phyloP scores from a whole-genome alignment of 2,113 vertebrate genomes.

The Toxotes chatareus region DNA sequence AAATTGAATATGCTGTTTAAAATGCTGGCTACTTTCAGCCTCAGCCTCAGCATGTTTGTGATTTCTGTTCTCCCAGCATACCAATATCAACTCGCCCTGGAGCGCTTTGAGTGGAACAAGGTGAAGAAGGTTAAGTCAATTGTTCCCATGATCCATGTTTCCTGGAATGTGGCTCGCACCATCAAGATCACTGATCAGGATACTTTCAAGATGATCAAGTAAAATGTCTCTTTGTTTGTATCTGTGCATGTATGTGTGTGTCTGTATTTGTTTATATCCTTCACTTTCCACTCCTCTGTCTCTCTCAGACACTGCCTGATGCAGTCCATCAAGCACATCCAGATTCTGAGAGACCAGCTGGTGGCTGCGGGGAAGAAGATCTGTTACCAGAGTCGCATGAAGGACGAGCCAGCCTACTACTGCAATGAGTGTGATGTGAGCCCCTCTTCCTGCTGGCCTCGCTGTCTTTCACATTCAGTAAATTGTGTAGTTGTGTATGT shows the following conservation, averaged over 20 bases:
- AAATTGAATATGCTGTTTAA: not conserved
- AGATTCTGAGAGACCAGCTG: slow-evolving; percentile 90
- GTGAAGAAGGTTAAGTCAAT: slow-evolving; percentile 95
- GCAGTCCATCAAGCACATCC: slow-evolving; percentile 93
- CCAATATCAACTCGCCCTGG: slow-evolving; percentile 94
- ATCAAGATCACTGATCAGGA: slow-evolving; percentile 90
- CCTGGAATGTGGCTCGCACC: slow-evolving; percentile 93
- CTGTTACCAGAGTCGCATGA: slow-evolving; percentile 91
- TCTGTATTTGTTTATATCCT: not conserved
- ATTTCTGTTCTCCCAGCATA: slow-evolving; percentile 83
- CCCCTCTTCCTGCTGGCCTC: slow-evolving; percentile 6
- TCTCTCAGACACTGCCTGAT: slow-evolving; percentile 89
- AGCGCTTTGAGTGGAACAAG: slow-evolving; percentile 94
- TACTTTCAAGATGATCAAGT: slow-evolving; percentile 93
- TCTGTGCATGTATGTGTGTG: not conserved
- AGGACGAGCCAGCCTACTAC: slow-evolving; percentile 94
- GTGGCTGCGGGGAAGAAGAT: slow-evolving; percentile 91
- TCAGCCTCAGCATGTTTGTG: slow-evolving; percentile 27
- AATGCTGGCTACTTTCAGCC: not conserved
- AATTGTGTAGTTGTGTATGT: not conserved
- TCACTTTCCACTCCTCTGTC: not conserved
- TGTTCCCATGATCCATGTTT: slow-evolving; percentile 95
- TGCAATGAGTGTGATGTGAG: slow-evolving; percentile 95
- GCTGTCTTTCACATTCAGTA: not conserved
- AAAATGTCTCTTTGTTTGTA: slow-evolving; percentile 51